A percentile compares a stretch with the other conserved stretches of the same genome.
phyloP scores from a whole-genome alignment of 2,113 vertebrate species.

The Motacilla tschutschensis region DNA sequence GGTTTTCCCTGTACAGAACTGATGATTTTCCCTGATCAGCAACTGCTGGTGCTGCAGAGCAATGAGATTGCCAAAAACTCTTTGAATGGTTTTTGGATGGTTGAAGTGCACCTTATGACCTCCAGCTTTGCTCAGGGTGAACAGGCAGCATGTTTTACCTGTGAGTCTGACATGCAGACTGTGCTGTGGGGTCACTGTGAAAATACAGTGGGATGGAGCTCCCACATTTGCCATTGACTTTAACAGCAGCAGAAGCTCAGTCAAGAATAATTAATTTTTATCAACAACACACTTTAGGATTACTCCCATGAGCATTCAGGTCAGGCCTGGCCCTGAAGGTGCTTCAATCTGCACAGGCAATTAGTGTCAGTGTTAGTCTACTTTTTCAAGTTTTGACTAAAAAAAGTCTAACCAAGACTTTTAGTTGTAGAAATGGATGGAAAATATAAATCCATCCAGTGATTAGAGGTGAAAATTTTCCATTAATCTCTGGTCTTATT shows the following conservation, averaged over 20 bases:
- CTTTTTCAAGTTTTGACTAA: neutral
- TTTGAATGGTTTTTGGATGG: neutral
- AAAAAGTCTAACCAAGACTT: neutral
- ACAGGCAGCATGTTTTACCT: neutral
- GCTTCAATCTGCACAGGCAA: neutral
- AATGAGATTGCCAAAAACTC: neutral
- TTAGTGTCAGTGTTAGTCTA: neutral
- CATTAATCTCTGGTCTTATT: neutral
- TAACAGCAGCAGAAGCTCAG: neutral
- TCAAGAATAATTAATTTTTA: neutral
- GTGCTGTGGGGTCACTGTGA: neutral
- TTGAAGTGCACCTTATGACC: neutral
- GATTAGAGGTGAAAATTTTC: conserved; percentile 26
- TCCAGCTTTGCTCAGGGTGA: neutral
- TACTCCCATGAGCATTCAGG: neutral
- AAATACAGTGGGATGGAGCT: neutral
- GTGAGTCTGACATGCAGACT: neutral
- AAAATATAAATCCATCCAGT: conserved; percentile 1
- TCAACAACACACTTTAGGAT: neutral
- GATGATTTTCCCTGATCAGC: neutral
- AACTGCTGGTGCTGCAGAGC: neutral
- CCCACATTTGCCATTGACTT: neutral
- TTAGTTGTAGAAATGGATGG: neutral
- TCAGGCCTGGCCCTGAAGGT: neutral
- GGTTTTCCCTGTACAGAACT: neutral